Evolutionary conservation across 2,888 invertebrate genomes (phyloP).

Genomic region (Sepioteuthis lessoniana): DNA sequence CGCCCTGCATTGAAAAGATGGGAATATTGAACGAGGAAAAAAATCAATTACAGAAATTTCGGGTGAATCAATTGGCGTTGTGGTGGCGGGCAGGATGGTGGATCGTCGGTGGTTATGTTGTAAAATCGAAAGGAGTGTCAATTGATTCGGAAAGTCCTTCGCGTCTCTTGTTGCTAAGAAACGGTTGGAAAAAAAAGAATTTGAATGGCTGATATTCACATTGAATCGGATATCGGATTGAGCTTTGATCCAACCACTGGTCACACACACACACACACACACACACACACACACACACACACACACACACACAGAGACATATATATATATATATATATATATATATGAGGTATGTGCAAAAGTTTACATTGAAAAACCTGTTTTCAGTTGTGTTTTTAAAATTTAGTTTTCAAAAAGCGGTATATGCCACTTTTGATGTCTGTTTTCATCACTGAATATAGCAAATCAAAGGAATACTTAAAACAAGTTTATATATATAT

Average conservation of each 20-base stretch:
- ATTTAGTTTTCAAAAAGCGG: too few species aligned
- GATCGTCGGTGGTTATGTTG: neutral
- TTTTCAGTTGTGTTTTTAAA: too few species aligned
- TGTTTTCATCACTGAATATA: too few species aligned
- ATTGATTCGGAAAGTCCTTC: neutral
- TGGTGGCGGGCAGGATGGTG: neutral
- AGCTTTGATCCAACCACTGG: neutral
- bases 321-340: too few species aligned
- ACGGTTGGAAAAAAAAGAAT: neutral
- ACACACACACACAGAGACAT: neutral
- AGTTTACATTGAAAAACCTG: too few species aligned
- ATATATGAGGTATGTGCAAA: too few species aligned
- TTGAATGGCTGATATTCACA: neutral
- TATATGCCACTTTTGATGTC: too few species aligned
- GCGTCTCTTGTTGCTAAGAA: neutral
- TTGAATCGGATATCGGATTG: neutral
- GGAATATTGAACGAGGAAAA: neutral
- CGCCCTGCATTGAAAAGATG: neutral
- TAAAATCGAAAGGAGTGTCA: neutral
- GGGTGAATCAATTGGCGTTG: neutral
- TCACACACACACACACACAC: neutral
- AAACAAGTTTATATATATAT: too few species aligned
- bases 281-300: neutral
- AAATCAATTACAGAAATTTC: neutral
- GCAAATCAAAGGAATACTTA: too few species aligned